Evolutionary conservation across 2,888 invertebrate species (phyloP).

Genomic region (Phaonia tiefii): DNA sequence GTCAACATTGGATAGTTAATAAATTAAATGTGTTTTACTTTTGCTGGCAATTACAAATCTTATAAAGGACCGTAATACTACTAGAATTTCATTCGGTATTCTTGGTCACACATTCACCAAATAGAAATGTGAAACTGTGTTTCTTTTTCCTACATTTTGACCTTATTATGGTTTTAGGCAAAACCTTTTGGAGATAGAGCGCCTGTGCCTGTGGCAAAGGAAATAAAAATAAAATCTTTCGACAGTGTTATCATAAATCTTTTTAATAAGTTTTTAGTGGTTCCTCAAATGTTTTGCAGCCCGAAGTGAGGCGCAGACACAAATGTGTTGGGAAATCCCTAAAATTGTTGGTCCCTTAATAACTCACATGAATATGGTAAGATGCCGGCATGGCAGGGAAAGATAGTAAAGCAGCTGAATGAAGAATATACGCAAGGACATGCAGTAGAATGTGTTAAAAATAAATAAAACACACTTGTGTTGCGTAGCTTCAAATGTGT

Average conservation of each 20-base stretch:
- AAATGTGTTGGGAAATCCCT: too few relatives aligned
- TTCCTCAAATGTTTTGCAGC: conserved; percentile 55
- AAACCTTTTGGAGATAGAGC: background rate
- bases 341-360: conserved; percentile 4
- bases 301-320: background rate
- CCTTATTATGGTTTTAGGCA: conserved; percentile 4
- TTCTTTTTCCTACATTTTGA: background rate
- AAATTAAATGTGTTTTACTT: conserved; percentile 1
- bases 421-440: too few relatives aligned
- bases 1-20: background rate
- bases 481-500: too few relatives aligned
- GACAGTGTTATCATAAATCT: conserved; percentile 64
- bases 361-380: conserved; percentile 8
- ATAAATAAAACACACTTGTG: too few relatives aligned
- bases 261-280: conserved; percentile 60
- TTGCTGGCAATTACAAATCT: background rate
- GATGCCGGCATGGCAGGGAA: conserved; percentile 3
- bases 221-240: conserved; percentile 16
- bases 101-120: too few relatives aligned
- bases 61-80: background rate
- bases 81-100: background rate
- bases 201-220: background rate
- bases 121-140: too few relatives aligned
- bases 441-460: too few relatives aligned
- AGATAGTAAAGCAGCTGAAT: background rate